Conservation (phyloP, 2,113 vertebrate genomes). For the Lanius collurio region DNA sequence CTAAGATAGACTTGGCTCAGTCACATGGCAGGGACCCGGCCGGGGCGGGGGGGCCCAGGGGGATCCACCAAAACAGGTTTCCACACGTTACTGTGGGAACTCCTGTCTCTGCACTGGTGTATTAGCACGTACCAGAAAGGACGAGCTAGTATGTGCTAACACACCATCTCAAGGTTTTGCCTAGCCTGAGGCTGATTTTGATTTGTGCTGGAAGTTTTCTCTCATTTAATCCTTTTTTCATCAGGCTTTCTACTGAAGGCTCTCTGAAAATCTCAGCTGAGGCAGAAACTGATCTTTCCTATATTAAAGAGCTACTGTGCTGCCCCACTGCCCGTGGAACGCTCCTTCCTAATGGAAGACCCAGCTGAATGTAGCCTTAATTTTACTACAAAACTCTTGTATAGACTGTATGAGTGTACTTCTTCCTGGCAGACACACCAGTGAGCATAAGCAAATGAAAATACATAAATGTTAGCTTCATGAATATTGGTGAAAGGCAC, state of each 20-base stretch:
- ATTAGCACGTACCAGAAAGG: neutral
- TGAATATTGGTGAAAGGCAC: neutral
- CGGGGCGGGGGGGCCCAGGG: no score
- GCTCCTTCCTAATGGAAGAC: neutral
- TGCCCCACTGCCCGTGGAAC: neutral
- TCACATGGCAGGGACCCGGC: no score
- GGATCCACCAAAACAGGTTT: no score
- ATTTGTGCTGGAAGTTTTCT: neutral
- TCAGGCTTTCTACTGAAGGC: neutral
- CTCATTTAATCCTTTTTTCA: neutral
- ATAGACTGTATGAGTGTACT: neutral
- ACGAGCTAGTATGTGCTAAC: neutral
- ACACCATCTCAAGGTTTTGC: neutral
- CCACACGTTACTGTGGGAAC: rapidly evolving
- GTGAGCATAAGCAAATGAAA: neutral
- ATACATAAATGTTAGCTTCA: neutral
- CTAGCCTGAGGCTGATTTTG: neutral
- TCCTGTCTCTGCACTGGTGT: neutral
- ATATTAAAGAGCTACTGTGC: neutral
- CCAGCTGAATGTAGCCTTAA: neutral
- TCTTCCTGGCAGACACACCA: neutral
- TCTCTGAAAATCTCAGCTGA: neutral
- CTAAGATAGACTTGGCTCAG: no score
- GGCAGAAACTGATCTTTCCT: neutral
- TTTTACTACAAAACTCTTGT: neutral